Conservation (phyloP, 2,888 invertebrate genomes). For the Xanthorhoe spadicearia region DNA sequence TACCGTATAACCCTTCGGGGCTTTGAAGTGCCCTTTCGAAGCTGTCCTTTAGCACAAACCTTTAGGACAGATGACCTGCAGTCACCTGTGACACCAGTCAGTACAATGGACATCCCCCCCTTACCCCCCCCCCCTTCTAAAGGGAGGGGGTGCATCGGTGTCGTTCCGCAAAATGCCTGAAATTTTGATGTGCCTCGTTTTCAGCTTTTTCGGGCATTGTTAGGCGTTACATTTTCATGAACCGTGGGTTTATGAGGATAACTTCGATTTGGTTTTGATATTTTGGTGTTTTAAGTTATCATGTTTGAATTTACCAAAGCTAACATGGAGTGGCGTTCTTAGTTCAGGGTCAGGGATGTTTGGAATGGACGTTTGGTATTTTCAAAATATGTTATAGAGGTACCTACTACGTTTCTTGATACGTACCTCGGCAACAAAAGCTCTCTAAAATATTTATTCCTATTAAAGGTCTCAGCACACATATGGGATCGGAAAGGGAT, state of each 20-base stretch:
- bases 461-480: no score
- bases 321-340: no score
- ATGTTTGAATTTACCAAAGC: background rate
- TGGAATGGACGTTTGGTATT: no score
- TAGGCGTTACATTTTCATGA: constrained; percentile 28
- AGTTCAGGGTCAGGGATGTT: no score
- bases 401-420: no score
- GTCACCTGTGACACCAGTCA: constrained; percentile 60
- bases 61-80: constrained; percentile 52
- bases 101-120: constrained; percentile 53
- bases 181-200: constrained; percentile 39
- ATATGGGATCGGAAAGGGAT: no score
- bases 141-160: constrained; percentile 32
- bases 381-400: no score
- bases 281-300: constrained; percentile 9
- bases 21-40: constrained; percentile 39
- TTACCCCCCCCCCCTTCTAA: constrained; percentile 22
- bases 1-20: constrained; percentile 41
- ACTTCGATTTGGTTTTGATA: constrained; percentile 4
- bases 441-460: no score
- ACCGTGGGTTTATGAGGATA: constrained; percentile 28
- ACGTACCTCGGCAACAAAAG: no score
- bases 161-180: constrained; percentile 33
- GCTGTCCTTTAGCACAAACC: constrained; percentile 41
- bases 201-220: constrained; percentile 40